Evolutionary conservation across 2,888 invertebrate species (phyloP).

Genomic region (Coelinius sp.): DNA sequence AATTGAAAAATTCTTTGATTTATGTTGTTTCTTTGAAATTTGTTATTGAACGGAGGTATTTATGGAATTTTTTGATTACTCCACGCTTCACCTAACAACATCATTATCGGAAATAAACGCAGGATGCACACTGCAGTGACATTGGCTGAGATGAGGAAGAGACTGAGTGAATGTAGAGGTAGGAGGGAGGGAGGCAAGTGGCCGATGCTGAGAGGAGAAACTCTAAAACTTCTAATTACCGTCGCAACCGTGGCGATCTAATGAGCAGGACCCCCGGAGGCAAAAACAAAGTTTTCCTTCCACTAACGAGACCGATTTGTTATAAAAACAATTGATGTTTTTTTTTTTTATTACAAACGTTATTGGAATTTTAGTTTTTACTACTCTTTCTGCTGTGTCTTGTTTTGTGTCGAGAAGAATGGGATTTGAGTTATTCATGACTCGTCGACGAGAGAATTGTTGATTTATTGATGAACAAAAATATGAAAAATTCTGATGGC

Average conservation of each 20-base stretch:
- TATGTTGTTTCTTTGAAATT: neutral
- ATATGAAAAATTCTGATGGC: neutral
- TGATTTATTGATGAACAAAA: slow-evolving; percentile 1
- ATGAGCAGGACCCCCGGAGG: slow-evolving; percentile 60
- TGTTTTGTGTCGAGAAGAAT: neutral
- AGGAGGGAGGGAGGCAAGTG: neutral
- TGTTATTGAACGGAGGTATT: neutral
- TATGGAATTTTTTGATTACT: slow-evolving; percentile 1
- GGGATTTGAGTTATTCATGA: neutral
- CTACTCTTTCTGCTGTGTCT: neutral
- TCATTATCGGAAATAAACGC: slow-evolving; percentile 55
- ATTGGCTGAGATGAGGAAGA: slow-evolving; percentile 49
- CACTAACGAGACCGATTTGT: slow-evolving; percentile 67
- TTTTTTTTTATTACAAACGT: slow-evolving; percentile 38
- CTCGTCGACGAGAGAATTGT: neutral
- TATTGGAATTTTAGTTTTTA: slow-evolving; percentile 12
- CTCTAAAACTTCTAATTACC: slow-evolving; percentile 66
- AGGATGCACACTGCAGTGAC: slow-evolving; percentile 32
- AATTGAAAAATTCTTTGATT: neutral
- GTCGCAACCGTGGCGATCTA: slow-evolving; percentile 64
- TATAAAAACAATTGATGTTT: slow-evolving; percentile 52
- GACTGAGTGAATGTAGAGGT: slow-evolving; percentile 28
- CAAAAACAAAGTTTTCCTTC: slow-evolving; percentile 62
- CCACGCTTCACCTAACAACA: slow-evolving; percentile 48
- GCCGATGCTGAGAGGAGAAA: slow-evolving; percentile 17